Percentiles rank a stretch among this genome's conserved stretches.
phyloP scores from a whole-genome alignment of 1,140 invertebrate genomes.

The Ceratoteleas bidentatus region DNA sequence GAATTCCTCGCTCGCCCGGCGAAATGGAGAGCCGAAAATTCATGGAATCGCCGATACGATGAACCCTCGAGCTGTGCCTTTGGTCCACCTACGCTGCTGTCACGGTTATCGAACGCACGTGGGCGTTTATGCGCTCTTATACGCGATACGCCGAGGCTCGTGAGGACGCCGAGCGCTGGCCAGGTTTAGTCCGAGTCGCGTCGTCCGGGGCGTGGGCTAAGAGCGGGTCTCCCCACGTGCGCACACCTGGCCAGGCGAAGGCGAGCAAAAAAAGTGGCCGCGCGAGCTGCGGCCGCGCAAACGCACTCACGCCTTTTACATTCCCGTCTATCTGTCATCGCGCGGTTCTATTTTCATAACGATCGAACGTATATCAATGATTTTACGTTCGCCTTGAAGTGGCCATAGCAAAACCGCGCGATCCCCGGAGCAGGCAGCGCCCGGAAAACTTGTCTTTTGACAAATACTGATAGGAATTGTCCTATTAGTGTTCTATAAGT shows the following conservation, averaged over 20 bases:
- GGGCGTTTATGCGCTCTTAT: conserved; percentile 58
- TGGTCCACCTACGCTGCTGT: conserved; percentile 59
- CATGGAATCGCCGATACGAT: conserved; percentile 58
- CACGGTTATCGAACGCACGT: conserved; percentile 58
- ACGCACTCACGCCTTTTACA: too few relatives aligned
- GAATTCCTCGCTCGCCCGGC: conserved; percentile 5
- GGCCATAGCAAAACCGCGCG: too few relatives aligned
- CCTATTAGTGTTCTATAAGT: too few relatives aligned
- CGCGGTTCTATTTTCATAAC: too few relatives aligned
- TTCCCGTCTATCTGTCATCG: too few relatives aligned
- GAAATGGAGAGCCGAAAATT: conserved; percentile 44
- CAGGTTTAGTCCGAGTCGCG: conserved; percentile 55
- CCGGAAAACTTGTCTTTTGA: too few relatives aligned
- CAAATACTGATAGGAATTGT: too few relatives aligned
- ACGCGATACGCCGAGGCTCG: conserved; percentile 45
- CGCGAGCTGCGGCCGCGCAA: too few relatives aligned
- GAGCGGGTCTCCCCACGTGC: conserved; percentile 66
- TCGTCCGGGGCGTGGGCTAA: conserved; percentile 60
- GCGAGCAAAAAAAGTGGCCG: conserved; percentile 61
- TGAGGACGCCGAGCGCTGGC: conserved; percentile 54
- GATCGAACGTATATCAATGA: too few relatives aligned
- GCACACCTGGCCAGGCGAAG: conserved; percentile 64
- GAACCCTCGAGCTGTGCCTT: conserved; percentile 45
- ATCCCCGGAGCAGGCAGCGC: too few relatives aligned
- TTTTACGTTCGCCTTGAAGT: too few relatives aligned